Base-by-base conservation (phyloP, 2,797 vertebrate genomes). In the Otolemur crassicaudatus region DNA sequence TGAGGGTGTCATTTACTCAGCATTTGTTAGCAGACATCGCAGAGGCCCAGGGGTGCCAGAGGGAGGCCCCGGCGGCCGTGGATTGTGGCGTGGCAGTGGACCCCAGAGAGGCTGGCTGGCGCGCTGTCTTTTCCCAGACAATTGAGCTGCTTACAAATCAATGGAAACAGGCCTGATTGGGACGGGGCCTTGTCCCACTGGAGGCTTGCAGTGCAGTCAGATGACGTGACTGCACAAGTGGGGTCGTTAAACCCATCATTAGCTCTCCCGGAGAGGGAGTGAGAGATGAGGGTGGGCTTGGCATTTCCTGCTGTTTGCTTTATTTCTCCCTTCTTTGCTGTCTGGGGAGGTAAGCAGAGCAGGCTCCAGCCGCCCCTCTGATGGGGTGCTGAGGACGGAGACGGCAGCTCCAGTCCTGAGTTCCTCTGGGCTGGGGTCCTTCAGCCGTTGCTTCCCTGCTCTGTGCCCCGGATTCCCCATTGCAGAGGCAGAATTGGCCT, bases 81-180 rank as follows among this genome's bases (percentile, higher is more conserved):
- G 97, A 97, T 98, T 95, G 94, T 96, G 67, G 63, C 87, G 72
- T 98, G 97, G 96, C 96, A 96, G 97, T 82, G 97, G 98, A 97
- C 97, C 89, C 63, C 75, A 90, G 98, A 97, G 98, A 97, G 83
- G 97, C 97, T 92, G 97, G 97, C 97, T 87, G 96, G 95, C 75
- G 20, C 0, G 83, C 90, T 96, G 88, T 85, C 97, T 93, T 98
- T 95, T 97, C 96, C 94, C 96, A 97, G 98, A 98, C 98, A 97
- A 97, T 95, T 96, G 98, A 98, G 98, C 97, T 97, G 98, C 97
- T 97, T 97, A 96, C 97, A 96, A 97, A 98, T 98, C 98, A 98
- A 98, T 98, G 98, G 98, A 98, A 98, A 97, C 96, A 95, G 98
- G 97, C 97, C 98, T 97, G 98, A 96, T 89, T 69, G 97, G 98